These are phyloP conservation scores for Parasteatoda tepidariorum DNA, from an alignment of 1,140 invertebrate genomes.

Conservation along the genomic window DNA sequence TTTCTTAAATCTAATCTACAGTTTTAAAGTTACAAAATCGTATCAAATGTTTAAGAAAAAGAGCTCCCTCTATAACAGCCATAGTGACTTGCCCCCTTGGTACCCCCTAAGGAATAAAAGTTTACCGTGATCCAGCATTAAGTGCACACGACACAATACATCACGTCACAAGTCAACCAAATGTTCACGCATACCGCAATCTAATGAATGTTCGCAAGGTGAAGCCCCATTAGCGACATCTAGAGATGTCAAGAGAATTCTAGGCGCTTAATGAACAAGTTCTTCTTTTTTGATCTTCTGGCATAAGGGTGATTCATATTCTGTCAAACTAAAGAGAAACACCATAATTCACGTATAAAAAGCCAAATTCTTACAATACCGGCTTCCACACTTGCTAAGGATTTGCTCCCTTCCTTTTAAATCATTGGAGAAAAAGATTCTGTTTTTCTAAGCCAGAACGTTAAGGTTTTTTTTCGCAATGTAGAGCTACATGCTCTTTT, in stretches of 20 bases:
- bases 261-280: conserved; percentile 50
- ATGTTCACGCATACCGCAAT: conserved; percentile 1
- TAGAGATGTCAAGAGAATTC: conserved; percentile 31
- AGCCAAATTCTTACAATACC: conserved; percentile 15
- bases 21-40: too few relatives aligned
- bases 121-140: neutral
- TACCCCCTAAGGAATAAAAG: too few relatives aligned
- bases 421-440: neutral
- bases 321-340: conserved; percentile 10
- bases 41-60: too few relatives aligned
- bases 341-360: conserved; percentile 49
- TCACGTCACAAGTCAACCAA: neutral
- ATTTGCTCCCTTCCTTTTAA: neutral
- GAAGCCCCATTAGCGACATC: conserved; percentile 45
- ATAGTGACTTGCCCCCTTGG: too few relatives aligned
- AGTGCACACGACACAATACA: conserved; percentile 12
- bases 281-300: conserved; percentile 39
- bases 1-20: too few relatives aligned
- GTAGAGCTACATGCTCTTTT: neutral
- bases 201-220: conserved; percentile 53
- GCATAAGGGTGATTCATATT: conserved; percentile 50
- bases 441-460: neutral
- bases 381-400: neutral
- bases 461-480: neutral
- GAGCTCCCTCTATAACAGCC: too few relatives aligned